Conservation (phyloP, 2,888 invertebrate species). For the Clanis bilineata region DNA sequence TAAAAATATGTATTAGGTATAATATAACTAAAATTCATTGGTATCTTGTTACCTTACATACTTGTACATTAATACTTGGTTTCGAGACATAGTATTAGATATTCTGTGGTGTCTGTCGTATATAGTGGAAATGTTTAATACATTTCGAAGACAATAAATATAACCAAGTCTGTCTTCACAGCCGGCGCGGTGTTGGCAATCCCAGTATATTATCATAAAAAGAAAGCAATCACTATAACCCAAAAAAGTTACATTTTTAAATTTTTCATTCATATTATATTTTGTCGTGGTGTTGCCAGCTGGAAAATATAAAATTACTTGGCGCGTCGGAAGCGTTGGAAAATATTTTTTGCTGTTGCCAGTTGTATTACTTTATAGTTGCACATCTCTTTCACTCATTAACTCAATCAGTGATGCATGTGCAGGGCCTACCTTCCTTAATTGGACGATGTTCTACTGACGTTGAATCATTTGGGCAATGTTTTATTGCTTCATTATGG, state of each 20-base stretch:
- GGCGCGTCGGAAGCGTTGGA: slow-evolving; percentile 17
- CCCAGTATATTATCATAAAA: background rate
- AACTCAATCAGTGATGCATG: slow-evolving; percentile 37
- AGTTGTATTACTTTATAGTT: slow-evolving; percentile 16
- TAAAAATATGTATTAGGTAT: too few relatives aligned
- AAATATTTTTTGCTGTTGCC: slow-evolving; percentile 26
- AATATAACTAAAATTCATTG: too few relatives aligned
- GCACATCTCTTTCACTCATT: slow-evolving; percentile 25
- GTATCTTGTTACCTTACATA: too few relatives aligned
- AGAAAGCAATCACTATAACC: background rate
- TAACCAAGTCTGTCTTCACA: too few relatives aligned
- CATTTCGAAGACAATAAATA: too few relatives aligned
- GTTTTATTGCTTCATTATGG: background rate
- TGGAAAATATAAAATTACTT: slow-evolving; percentile 25
- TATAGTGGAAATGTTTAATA: too few relatives aligned
- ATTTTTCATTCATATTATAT: slow-evolving; percentile 37
- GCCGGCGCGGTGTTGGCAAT: too few relatives aligned
- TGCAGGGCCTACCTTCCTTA: slow-evolving; percentile 23
- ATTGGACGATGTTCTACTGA: slow-evolving; percentile 36
- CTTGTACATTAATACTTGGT: too few relatives aligned
- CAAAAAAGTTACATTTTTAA: slow-evolving; percentile 41
- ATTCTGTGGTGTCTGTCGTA: too few relatives aligned
- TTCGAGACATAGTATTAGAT: too few relatives aligned
- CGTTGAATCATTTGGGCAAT: background rate
- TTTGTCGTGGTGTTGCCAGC: slow-evolving; percentile 29